Evolutionary conservation across 2,113 vertebrate genomes (phyloP), one percentile per base, ranked within the genome.

Genomic region (Gymnobelideus leadbeateri): DNA sequence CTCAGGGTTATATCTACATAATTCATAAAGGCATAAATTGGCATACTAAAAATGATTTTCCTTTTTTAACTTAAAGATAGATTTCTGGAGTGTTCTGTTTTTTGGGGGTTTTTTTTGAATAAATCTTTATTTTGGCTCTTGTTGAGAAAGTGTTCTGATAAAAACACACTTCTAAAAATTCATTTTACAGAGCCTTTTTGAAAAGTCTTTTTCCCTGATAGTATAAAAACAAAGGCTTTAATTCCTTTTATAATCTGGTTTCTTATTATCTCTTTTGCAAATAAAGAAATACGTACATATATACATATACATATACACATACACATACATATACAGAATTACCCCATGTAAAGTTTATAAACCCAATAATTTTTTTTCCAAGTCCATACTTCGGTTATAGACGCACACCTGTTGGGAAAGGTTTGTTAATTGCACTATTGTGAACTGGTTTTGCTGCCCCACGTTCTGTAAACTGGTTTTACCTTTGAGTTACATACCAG

Each of bases 311-410:
- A n/a, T n/a, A n/a, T n/a, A n/a, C n/a, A n/a, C n/a, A n/a, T n/a
- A n/a, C n/a, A n/a, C n/a, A 49, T 49, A 43, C 93, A 94, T 28
- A 0, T 2, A 92, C 89, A 96, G 96, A 95, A 84, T 89, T 96
- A 54, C 37, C 96, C 91, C 47, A 92, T 96, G 94, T 95, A 95
- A 96, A 43, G 46, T 95, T 96, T 96, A 95, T 37, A 89, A 96
- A 97, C 92, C 96, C 96, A 97, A 95, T 93, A 54, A 91, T 96
- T 90, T 95, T 93, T 93, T 97, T 97, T 92, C 57, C 96, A 97
- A 97, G 95, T 97, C 97, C 93, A 97, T 0, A 23, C 92, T 43
- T 90, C 94, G 95, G 90, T 94, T 98, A 98, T 90, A 95, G 96
- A 96, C 93, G 96, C 89, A 92, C 49, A 0, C 0, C 23, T 84